Evolutionary conservation across 1,140 invertebrate species (phyloP).

Genomic region (Microvelia longipes): DNA sequence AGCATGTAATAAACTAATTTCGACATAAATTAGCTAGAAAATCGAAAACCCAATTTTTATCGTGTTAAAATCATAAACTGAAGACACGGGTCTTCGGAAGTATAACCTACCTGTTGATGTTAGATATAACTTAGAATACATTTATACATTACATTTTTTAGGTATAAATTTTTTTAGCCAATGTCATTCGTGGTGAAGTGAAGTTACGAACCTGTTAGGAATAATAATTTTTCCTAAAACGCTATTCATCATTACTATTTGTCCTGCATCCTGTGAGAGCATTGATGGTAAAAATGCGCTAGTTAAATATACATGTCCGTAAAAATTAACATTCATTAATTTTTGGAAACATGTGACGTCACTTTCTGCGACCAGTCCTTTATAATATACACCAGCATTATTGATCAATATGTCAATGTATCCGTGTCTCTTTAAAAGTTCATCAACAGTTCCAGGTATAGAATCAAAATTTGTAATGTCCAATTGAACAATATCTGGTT

Average conservation of each 20-base stretch:
- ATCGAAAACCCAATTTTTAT: too few species aligned
- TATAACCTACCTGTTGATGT: too few species aligned
- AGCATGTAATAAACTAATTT: too few species aligned
- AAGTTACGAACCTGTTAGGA: constrained; percentile 63
- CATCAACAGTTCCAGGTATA: constrained; percentile 43
- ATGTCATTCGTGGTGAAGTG: too few species aligned
- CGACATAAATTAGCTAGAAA: too few species aligned
- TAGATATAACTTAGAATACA: too few species aligned
- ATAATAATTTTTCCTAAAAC: constrained; percentile 82
- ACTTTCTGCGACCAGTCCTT: constrained; percentile 61
- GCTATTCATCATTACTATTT: constrained; percentile 82
- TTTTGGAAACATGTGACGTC: constrained; percentile 65
- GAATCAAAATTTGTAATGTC: constrained; percentile 58
- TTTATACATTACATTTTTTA: too few species aligned
- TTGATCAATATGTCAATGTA: constrained; percentile 80
- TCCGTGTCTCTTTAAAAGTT: constrained; percentile 51
- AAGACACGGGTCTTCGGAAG: too few species aligned
- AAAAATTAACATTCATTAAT: constrained; percentile 89
- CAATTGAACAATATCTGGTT: constrained; percentile 39
- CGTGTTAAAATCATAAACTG: too few species aligned
- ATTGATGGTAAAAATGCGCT: constrained; percentile 76
- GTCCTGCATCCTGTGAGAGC: constrained; percentile 57
- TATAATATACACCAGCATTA: constrained; percentile 76
- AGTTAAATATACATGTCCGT: constrained; percentile 75
- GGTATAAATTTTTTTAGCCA: too few species aligned